A percentile compares a stretch with the other conserved stretches of the same genome.
Conservation (phyloP, 2,888 invertebrate genomes). For the Allacma fusca region DNA sequence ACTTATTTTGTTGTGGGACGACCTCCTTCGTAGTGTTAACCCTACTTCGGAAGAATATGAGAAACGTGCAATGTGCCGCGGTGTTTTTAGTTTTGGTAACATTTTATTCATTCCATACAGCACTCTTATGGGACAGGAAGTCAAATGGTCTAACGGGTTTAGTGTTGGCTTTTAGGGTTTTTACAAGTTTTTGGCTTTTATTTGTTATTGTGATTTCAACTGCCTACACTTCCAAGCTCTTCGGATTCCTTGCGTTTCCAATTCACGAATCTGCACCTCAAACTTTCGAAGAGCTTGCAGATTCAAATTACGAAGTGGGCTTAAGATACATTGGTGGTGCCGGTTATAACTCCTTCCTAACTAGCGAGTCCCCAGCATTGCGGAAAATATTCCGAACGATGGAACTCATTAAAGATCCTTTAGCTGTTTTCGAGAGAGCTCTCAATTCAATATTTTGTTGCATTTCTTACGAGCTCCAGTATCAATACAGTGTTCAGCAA, state of each 20-base stretch:
- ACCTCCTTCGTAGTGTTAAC: no score
- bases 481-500: constrained; percentile 8
- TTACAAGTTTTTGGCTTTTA: constrained; percentile 39
- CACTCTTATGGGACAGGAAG: no score
- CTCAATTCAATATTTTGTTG: constrained; percentile 11
- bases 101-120: no score
- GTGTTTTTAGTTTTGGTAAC: no score
- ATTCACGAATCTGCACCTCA: constrained; percentile 25
- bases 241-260: constrained; percentile 45
- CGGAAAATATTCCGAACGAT: constrained; percentile 33
- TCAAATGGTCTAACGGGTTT: no score
- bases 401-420: constrained; percentile 23
- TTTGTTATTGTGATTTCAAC: constrained; percentile 36
- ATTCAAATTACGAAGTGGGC: constrained; percentile 36
- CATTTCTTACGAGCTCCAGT: constrained; percentile 34
- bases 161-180: no score
- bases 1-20: neutral
- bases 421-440: constrained; percentile 19
- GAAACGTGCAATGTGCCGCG: no score
- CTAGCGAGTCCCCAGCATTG: constrained; percentile 29
- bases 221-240: constrained; percentile 44
- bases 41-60: no score
- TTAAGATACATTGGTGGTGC: constrained; percentile 45
- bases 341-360: constrained; percentile 35
- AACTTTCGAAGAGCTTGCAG: constrained; percentile 43